A percentile compares a stretch with the other conserved stretches of the same genome.
Evolutionary conservation across 92 coral and sea anemone genomes (phyloP).

Genomic region (Blastomussa wellsi): DNA sequence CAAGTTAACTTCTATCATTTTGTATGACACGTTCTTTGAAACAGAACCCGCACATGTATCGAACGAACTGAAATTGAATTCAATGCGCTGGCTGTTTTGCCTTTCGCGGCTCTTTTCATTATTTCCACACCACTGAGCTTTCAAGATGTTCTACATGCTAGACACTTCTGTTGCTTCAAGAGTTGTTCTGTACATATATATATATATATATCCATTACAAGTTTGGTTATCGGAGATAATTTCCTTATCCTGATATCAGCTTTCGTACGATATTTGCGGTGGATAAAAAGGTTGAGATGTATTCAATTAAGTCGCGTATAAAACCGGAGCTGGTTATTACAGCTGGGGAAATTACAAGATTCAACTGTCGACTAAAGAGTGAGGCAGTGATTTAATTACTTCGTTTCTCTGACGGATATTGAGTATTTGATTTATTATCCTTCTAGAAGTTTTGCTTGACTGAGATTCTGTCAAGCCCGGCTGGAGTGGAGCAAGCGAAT

Average conservation of each 20-base stretch:
- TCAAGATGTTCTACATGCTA: not conserved
- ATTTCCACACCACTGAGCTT: not conserved
- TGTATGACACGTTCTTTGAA: not conserved
- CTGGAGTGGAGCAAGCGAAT: too few species aligned
- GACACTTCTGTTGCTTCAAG: too few species aligned
- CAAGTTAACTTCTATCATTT: not conserved
- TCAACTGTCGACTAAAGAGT: not conserved
- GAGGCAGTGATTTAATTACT: conserved; percentile 11
- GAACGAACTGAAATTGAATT: not conserved
- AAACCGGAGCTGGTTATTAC: conserved; percentile 1
- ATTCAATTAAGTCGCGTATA: not conserved
- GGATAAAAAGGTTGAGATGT: not conserved
- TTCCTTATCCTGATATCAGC: not conserved
- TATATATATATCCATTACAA: not conserved
- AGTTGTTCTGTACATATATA: not conserved
- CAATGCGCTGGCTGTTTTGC: not conserved
- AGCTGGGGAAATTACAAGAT: not conserved
- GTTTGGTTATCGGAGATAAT: not conserved
- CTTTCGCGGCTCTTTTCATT: not conserved
- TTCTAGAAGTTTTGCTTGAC: not conserved
- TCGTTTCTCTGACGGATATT: not conserved
- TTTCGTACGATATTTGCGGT: not conserved
- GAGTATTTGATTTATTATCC: not conserved
- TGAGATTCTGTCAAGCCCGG: not conserved
- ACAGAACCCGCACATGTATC: not conserved